Evolutionary conservation across 2,797 vertebrate species (phyloP).

Genomic region (Alexandromys oeconomus): DNA sequence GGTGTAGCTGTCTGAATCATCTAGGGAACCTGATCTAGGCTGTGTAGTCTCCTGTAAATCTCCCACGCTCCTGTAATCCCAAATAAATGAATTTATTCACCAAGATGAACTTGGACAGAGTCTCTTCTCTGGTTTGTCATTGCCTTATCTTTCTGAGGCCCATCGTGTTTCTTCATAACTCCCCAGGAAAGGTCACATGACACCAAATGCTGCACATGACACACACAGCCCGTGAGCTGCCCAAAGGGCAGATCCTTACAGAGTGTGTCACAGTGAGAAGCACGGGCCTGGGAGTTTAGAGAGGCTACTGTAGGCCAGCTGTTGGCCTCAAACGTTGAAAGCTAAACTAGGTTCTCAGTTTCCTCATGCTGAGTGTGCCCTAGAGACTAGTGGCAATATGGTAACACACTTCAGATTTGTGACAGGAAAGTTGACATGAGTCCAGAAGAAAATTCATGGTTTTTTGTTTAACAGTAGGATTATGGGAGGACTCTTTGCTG

Average conservation of each 20-base stretch:
- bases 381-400: conserved; percentile 73
- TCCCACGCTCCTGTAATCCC: background rate
- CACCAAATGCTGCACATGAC: background rate
- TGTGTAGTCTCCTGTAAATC: background rate
- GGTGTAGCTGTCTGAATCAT: background rate
- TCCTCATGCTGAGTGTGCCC: conserved; percentile 61
- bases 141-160: background rate
- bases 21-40: too few relatives aligned
- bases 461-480: conserved; percentile 74
- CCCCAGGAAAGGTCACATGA: background rate
- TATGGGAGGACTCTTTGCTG: conserved; percentile 72
- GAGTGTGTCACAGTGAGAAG: background rate
- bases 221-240: background rate
- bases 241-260: background rate
- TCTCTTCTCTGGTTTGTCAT: too few relatives aligned
- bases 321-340: conserved; percentile 74
- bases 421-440: conserved; percentile 71
- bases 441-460: conserved; percentile 70
- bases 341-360: conserved; percentile 12
- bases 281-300: too few relatives aligned
- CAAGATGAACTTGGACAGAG: too few relatives aligned
- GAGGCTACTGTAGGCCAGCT: conserved; percentile 31
- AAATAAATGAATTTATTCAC: too few relatives aligned
- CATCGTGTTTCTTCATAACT: background rate
- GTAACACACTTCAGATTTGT: conserved; percentile 73